Evolutionary conservation across 2,113 vertebrate species (phyloP).

Genomic region (human): GRCh38 chr11:62966501-62967000

Average conservation of each 20-base stretch:
- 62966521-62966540: neutral
- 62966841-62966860: neutral
- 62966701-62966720: neutral
- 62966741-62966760: neutral
- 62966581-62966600: neutral
- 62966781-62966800: neutral
- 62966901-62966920: neutral
- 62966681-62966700: too few relatives aligned
- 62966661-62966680: neutral
- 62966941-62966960: neutral
- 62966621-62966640: neutral
- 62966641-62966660: neutral
- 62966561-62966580: neutral
- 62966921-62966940: neutral
- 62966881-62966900: neutral
- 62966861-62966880: neutral
- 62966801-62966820: neutral
- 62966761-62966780: neutral
- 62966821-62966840: neutral
- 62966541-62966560: neutral
- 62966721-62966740: neutral
- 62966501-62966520: neutral
- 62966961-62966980: too few relatives aligned
- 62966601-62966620: neutral
- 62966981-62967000: too few relatives aligned